These are phyloP conservation scores for Pardalotus punctatus DNA, from an alignment of 2,113 vertebrate species.

Conservation along the genomic window DNA sequence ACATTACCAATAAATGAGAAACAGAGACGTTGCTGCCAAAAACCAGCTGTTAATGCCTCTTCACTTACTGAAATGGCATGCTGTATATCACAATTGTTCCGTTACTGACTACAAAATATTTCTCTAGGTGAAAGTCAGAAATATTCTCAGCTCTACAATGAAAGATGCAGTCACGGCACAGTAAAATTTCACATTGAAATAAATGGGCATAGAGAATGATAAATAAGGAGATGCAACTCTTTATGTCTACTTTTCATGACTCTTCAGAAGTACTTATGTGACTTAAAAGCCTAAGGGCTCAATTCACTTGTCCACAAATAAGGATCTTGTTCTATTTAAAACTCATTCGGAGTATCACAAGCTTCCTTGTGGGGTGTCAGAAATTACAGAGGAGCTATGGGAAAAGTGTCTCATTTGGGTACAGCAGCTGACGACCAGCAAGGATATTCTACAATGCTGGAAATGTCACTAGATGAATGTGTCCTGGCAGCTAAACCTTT, in stretches of 20 bases:
- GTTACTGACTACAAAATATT: not conserved
- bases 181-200: not conserved
- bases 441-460: not conserved
- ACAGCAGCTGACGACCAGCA: not conserved
- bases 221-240: not conserved
- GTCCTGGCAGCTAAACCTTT: not conserved
- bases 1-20: slow-evolving; percentile 25
- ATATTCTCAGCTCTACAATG: not conserved
- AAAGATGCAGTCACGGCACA: not conserved
- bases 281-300: not conserved
- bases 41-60: not conserved
- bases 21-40: not conserved
- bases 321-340: not conserved
- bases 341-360: not conserved
- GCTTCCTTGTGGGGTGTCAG: not conserved
- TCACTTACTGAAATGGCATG: not conserved
- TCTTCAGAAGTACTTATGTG: not conserved
- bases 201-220: not conserved
- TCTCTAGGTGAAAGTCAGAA: not conserved
- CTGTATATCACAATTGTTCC: not conserved
- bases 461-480: not conserved
- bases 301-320: not conserved
- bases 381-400: not conserved
- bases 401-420: not conserved
- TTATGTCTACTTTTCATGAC: not conserved